Conservation (phyloP, 2,113 vertebrate genomes). For the Pelusios castaneus region DNA sequence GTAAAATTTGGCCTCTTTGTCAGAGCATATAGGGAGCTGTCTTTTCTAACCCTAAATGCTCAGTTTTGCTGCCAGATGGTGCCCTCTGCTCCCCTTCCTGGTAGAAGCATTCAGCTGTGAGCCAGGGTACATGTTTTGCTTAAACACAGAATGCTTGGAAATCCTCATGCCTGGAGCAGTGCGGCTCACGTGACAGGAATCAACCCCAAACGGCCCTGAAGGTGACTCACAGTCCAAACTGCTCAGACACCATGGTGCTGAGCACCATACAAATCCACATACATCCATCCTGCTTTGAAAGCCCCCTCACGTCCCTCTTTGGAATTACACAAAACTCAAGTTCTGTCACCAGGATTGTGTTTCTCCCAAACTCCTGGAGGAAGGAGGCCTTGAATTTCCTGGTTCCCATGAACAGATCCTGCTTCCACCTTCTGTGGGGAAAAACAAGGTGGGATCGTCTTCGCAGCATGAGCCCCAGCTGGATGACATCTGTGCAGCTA, state of each 20-base stretch:
- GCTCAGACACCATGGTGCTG: slow-evolving; percentile 1
- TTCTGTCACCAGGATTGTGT: slow-evolving; percentile 7
- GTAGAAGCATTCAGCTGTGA: not conserved
- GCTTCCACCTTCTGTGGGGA: not conserved
- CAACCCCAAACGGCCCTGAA: not conserved
- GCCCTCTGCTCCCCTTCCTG: not conserved
- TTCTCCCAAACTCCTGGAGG: not conserved
- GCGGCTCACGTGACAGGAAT: not conserved
- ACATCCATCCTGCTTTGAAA: not conserved
- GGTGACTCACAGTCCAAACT: not conserved
- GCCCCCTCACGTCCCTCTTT: not conserved
- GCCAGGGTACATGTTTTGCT: not conserved
- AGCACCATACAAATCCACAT: not conserved
- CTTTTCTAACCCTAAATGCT: not conserved
- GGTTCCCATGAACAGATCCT: not conserved
- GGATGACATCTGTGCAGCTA: not conserved
- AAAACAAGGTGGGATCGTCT: not conserved
- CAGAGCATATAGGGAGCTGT: not conserved
- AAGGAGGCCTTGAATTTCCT: not conserved
- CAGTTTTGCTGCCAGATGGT: not conserved
- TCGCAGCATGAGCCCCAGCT: not conserved
- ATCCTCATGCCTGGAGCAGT: not conserved
- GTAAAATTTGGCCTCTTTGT: not conserved
- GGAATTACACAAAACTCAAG: not conserved
- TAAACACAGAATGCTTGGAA: slow-evolving; percentile 10